Percentiles rank a stretch among this genome's conserved stretches.
Conservation (phyloP, 1,140 invertebrate genomes). For the Drosophila ambigua region DNA sequence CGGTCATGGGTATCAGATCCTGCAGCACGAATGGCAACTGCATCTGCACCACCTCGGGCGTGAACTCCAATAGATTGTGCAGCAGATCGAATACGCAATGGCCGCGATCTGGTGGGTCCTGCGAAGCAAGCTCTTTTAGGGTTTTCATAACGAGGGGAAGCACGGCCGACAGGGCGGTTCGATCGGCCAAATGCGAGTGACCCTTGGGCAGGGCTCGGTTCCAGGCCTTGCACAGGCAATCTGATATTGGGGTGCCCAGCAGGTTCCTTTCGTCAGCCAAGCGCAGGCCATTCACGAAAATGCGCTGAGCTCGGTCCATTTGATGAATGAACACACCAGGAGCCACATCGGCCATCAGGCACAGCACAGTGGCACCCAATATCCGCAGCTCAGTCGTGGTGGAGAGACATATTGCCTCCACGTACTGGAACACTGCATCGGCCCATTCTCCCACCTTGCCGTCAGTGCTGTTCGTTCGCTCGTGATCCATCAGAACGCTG, state of each 20-base stretch:
- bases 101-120: not conserved
- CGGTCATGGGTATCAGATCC: slow-evolving; percentile 4
- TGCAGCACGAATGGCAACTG: slow-evolving; percentile 19
- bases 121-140: slow-evolving; percentile 4
- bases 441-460: slow-evolving; percentile 3
- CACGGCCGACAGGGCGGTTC: not conserved
- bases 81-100: slow-evolving; percentile 19
- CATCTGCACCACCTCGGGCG: slow-evolving; percentile 16
- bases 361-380: slow-evolving; percentile 10
- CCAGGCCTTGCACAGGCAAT: slow-evolving; percentile 20
- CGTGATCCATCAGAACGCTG: slow-evolving; percentile 9
- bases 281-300: slow-evolving; percentile 10
- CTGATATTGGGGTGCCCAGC: not conserved
- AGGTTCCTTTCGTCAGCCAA: slow-evolving; percentile 9
- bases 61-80: slow-evolving; percentile 10
- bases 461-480: not conserved
- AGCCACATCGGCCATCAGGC: slow-evolving; percentile 8
- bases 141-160: slow-evolving; percentile 14
- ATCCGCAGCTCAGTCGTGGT: not conserved
- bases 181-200: not conserved
- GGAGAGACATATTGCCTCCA: slow-evolving; percentile 2
- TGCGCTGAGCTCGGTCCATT: slow-evolving; percentile 5
- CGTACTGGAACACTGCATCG: slow-evolving; percentile 9
- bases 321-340: slow-evolving; percentile 2
- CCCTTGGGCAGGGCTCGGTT: slow-evolving; percentile 3